Evolutionary conservation across 2,888 invertebrate genomes (phyloP).

Genomic region (Sesamia inferens): DNA sequence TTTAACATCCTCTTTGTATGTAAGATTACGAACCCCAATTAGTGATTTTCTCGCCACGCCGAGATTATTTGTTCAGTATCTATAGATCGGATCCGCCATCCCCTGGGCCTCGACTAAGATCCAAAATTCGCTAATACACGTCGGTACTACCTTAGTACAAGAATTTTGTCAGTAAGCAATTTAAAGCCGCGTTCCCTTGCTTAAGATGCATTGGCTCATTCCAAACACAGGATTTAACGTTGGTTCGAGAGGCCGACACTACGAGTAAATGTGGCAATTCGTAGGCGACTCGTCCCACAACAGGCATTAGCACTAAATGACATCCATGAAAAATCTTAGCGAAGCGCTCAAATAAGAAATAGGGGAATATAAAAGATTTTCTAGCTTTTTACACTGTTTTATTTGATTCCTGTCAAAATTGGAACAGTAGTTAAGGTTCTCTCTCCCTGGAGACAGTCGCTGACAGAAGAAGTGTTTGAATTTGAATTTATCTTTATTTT

Average conservation of each 20-base stretch:
- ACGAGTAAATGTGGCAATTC: constrained; percentile 86
- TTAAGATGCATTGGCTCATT: constrained; percentile 89
- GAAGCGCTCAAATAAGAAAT: constrained; percentile 81
- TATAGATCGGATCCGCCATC: constrained; percentile 42
- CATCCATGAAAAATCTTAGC: constrained; percentile 86
- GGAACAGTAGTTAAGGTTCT: constrained; percentile 44
- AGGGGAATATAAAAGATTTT: constrained; percentile 82
- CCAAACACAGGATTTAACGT: constrained; percentile 86
- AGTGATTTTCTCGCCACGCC: constrained; percentile 46
- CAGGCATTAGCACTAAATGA: constrained; percentile 89
- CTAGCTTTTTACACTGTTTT: constrained; percentile 72
- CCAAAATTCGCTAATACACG: constrained; percentile 67
- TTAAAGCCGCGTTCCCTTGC: constrained; percentile 82
- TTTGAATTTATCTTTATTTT: constrained; percentile 41
- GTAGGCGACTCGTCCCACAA: constrained; percentile 85
- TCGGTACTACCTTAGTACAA: constrained; percentile 60
- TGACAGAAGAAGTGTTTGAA: constrained; percentile 40
- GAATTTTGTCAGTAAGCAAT: constrained; percentile 77
- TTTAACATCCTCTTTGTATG: constrained; percentile 23
- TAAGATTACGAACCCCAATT: constrained; percentile 35
- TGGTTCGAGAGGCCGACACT: constrained; percentile 77
- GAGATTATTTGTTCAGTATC: constrained; percentile 51
- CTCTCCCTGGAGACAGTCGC: constrained; percentile 27
- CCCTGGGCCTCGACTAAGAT: constrained; percentile 58
- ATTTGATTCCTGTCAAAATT: constrained; percentile 70